Conservation (phyloP, 2,888 invertebrate genomes). For the Ypsolopha sequella region DNA sequence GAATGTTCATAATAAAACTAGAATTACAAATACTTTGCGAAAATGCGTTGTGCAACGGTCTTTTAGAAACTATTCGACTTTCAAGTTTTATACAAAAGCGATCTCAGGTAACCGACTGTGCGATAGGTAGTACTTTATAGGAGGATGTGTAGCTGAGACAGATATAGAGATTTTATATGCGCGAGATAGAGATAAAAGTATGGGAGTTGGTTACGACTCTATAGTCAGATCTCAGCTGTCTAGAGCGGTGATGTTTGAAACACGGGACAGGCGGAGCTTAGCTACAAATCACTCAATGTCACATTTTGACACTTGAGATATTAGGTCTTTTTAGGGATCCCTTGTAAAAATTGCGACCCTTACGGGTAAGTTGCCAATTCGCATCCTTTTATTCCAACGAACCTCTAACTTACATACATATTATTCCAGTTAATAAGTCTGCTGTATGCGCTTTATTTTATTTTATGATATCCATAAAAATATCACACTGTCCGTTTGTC, state of each 20-base stretch:
- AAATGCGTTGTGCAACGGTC: constrained; percentile 43
- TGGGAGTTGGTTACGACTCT: constrained; percentile 51
- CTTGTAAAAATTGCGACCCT: constrained; percentile 6
- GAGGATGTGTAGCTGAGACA: constrained; percentile 47
- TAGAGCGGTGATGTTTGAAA: constrained; percentile 71
- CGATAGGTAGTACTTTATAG: constrained; percentile 60
- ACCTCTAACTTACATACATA: not conserved
- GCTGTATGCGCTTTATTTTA: not conserved
- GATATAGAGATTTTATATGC: constrained; percentile 22
- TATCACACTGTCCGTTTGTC: not conserved
- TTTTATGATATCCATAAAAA: not conserved
- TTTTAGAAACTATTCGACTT: constrained; percentile 47
- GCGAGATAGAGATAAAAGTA: constrained; percentile 49
- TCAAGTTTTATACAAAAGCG: constrained; percentile 67
- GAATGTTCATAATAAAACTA: constrained; percentile 20
- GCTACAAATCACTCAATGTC: constrained; percentile 73
- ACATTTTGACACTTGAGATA: constrained; percentile 73
- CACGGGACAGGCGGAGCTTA: constrained; percentile 73
- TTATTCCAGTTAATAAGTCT: not conserved
- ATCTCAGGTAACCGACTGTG: constrained; percentile 51
- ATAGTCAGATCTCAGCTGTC: constrained; percentile 67
- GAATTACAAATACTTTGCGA: constrained; percentile 21
- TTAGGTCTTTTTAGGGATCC: constrained; percentile 58
- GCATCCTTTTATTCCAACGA: not conserved
- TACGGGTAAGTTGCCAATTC: not conserved